phyloP scores from a whole-genome alignment of 2,113 vertebrate genomes.

The Phrynosoma platyrhinos region DNA sequence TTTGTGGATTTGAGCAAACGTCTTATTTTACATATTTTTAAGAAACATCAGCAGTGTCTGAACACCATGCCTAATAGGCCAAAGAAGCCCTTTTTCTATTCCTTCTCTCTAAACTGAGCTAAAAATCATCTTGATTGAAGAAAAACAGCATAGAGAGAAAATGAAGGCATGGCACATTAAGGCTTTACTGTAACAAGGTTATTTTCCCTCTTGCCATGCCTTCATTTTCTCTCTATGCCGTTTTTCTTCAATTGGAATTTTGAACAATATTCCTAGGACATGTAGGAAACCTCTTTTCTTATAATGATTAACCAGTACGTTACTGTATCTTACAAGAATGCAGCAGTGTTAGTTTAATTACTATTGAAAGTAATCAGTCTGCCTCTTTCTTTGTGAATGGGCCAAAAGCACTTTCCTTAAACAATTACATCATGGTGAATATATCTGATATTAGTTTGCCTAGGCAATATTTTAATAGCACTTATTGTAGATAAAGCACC shows the following conservation, averaged over 20 bases:
- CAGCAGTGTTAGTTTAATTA: conserved; percentile 60
- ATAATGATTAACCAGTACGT: conserved; percentile 43
- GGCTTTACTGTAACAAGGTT: no score
- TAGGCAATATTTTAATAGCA: conserved; percentile 54
- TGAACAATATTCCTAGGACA: conserved; percentile 29
- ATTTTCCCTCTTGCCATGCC: not conserved
- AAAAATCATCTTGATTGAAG: no score
- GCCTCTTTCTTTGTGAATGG: conserved; percentile 59
- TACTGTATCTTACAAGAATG: conserved; percentile 64
- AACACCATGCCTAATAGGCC: no score
- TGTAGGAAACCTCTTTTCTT: conserved; percentile 21
- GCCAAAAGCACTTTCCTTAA: conserved; percentile 63
- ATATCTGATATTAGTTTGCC: conserved; percentile 61
- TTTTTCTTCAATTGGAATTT: conserved; percentile 48
- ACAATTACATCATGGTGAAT: conserved; percentile 68
- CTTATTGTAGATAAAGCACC: no score
- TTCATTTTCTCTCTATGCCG: conserved; percentile 15
- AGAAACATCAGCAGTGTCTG: no score
- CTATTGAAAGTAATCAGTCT: conserved; percentile 56
- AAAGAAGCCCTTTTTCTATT: no score
- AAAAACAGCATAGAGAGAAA: no score
- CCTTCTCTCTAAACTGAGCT: no score
- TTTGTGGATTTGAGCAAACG: no score
- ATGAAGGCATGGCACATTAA: no score
- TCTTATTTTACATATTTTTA: no score